Evolutionary conservation across 2,888 invertebrate species (phyloP).

Genomic region (Cyaniris semiargus): DNA sequence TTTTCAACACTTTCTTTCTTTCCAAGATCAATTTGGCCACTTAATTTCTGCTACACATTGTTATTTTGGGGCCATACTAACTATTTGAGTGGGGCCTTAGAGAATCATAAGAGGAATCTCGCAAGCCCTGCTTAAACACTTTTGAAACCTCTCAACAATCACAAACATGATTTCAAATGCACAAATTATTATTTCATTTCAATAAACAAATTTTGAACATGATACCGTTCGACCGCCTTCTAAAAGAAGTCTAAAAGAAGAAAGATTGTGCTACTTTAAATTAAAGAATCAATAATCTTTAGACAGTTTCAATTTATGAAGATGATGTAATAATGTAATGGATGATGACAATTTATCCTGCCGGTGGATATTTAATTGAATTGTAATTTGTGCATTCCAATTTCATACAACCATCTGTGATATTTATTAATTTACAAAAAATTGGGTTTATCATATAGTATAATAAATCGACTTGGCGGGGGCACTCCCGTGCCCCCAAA

Average conservation of each 20-base stretch:
- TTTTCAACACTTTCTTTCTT: neutral
- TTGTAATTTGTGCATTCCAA: neutral
- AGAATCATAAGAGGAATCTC: conserved; percentile 15
- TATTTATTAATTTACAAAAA: conserved; percentile 11
- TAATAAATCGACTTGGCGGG: too few species aligned
- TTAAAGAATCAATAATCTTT: too few species aligned
- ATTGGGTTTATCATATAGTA: neutral
- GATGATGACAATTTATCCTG: too few species aligned
- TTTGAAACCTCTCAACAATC: conserved; percentile 3
- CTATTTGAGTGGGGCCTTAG: neutral
- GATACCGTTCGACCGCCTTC: neutral
- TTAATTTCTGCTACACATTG: neutral
- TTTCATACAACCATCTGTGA: neutral
- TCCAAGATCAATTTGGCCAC: neutral
- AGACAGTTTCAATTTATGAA: neutral
- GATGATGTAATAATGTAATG: neutral
- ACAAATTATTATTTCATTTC: neutral
- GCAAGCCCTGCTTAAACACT: conserved; percentile 25
- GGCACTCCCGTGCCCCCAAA: too few species aligned
- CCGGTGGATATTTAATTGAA: neutral
- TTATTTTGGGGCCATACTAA: neutral
- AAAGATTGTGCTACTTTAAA: too few species aligned
- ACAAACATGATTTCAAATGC: neutral
- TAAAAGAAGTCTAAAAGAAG: too few species aligned
- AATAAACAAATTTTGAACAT: neutral